These are phyloP conservation scores for Conopomorpha cramerella DNA, from an alignment of 1,140 invertebrate species.

Conservation along the genomic window DNA sequence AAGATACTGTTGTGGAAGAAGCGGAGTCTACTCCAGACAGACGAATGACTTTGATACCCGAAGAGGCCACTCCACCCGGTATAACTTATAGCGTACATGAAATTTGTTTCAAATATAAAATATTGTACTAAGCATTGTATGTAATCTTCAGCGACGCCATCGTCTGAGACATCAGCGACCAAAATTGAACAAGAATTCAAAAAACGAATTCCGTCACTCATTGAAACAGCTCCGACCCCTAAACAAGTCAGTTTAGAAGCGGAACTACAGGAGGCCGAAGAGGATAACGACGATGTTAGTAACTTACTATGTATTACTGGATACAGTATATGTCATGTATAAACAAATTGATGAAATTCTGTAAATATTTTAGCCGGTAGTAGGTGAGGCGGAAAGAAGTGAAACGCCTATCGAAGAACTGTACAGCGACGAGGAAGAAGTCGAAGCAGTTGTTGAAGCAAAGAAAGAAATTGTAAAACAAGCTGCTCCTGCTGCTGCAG, in stretches of 20 bases:
- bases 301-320: too few relatives aligned
- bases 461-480: conserved; percentile 17
- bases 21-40: conserved; percentile 24
- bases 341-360: too few relatives aligned
- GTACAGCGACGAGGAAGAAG: conserved; percentile 26
- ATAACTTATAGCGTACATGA: conserved; percentile 3
- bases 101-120: neutral
- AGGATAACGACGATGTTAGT: conserved; percentile 20
- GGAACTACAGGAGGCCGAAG: conserved; percentile 10
- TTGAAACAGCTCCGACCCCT: neutral
- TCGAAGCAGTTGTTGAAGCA: conserved; percentile 29
- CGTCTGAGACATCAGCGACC: too few relatives aligned
- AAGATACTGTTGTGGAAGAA: conserved; percentile 22
- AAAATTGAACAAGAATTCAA: too few relatives aligned
- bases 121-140: too few relatives aligned
- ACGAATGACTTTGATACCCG: conserved; percentile 34
- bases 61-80: conserved; percentile 17
- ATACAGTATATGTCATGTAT: too few relatives aligned
- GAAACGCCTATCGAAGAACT: too few relatives aligned
- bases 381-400: too few relatives aligned
- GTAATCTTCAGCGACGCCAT: too few relatives aligned
- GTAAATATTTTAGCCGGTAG: too few relatives aligned
- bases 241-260: conserved; percentile 3
- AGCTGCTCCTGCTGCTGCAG: conserved; percentile 7
- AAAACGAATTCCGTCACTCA: neutral